Conservation (phyloP, 2,888 invertebrate genomes). For the Acronicta alni region DNA sequence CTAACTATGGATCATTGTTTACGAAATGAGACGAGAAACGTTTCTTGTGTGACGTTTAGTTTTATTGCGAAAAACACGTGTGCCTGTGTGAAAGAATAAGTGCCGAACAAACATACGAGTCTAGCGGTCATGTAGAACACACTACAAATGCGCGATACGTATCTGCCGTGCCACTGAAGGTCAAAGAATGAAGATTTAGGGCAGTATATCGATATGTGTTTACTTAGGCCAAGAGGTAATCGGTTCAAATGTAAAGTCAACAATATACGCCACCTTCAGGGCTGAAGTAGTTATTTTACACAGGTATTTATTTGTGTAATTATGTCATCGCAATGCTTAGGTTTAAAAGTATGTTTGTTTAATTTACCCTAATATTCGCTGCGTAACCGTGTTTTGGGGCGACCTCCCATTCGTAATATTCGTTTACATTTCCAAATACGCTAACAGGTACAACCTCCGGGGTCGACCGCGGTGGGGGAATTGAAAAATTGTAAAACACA, state of each 20-base stretch:
- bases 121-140: conserved; percentile 31
- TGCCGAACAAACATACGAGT: conserved; percentile 30
- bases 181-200: conserved; percentile 22
- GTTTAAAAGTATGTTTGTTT: conserved; percentile 35
- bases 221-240: conserved; percentile 30
- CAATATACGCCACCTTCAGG: conserved; percentile 10
- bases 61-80: conserved; percentile 60
- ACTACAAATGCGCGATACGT: conserved; percentile 27
- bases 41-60: conserved; percentile 51
- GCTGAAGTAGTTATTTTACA: conserved; percentile 8
- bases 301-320: conserved; percentile 21
- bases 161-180: conserved; percentile 31
- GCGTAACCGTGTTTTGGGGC: conserved; percentile 55
- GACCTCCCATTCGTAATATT: conserved; percentile 60
- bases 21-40: conserved; percentile 59
- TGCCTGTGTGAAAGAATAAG: conserved; percentile 40
- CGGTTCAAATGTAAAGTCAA: conserved; percentile 37
- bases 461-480: conserved; percentile 64
- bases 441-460: conserved; percentile 61
- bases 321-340: conserved; percentile 36
- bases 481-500: conserved; percentile 79
- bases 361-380: conserved; percentile 58
- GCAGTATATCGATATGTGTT: conserved; percentile 26
- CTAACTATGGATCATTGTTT: conserved; percentile 71
- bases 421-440: conserved; percentile 61